Conservation (phyloP, 2,113 vertebrate species). For the Neomonachus schauinslandi region DNA sequence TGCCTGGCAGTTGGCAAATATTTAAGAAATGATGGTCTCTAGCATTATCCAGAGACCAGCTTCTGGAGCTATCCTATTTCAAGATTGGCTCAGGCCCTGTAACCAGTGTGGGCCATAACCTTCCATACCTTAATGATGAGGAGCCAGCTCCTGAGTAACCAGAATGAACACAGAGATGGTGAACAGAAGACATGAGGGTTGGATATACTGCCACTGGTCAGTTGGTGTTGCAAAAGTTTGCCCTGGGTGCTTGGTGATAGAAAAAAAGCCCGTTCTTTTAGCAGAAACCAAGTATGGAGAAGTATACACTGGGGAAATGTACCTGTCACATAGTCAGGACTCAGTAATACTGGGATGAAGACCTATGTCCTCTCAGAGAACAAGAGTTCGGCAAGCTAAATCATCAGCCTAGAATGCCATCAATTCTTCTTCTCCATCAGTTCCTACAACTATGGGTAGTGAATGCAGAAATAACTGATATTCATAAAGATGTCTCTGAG, state of each 20-base stretch:
- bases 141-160: not conserved
- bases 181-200: not conserved
- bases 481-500: slow-evolving; percentile 19
- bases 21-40: not conserved
- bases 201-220: not conserved
- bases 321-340: not conserved
- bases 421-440: not conserved
- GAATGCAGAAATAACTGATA: slow-evolving; percentile 44
- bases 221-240: not conserved
- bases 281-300: not conserved
- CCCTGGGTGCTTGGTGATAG: not conserved
- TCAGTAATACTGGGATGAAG: not conserved
- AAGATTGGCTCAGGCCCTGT: not conserved
- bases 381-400: not conserved
- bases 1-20: not conserved
- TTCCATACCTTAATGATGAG: not conserved
- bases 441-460: not conserved
- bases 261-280: not conserved
- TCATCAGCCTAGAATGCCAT: not conserved
- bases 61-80: not conserved
- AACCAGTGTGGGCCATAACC: not conserved
- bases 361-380: not conserved
- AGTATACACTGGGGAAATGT: not conserved
- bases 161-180: not conserved
- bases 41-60: not conserved